These are phyloP conservation scores for Plutella xylostella DNA, from an alignment of 2,888 invertebrate genomes.

Conservation along the genomic window DNA sequence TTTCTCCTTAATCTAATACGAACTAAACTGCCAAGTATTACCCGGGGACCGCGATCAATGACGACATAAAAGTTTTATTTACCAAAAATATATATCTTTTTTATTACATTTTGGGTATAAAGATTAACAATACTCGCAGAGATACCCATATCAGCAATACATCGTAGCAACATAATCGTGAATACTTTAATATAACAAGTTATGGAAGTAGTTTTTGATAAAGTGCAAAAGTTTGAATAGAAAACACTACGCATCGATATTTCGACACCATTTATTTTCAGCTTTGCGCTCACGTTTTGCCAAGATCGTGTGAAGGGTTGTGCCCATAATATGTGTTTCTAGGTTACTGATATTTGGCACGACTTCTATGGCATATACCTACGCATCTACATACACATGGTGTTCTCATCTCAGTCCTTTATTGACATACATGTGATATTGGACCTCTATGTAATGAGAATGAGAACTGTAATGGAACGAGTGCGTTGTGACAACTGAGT, in stretches of 20 bases:
- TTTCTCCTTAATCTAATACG: too few species aligned
- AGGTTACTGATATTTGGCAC: too few species aligned
- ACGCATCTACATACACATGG: too few species aligned
- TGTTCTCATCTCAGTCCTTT: too few species aligned
- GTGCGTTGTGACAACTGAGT: neutral
- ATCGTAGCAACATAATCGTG: neutral
- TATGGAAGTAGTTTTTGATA: slow-evolving; percentile 41
- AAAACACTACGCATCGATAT: slow-evolving; percentile 37
- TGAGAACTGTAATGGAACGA: neutral
- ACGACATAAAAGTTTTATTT: slow-evolving; percentile 12
- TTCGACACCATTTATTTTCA: slow-evolving; percentile 43
- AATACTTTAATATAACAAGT: slow-evolving; percentile 16
- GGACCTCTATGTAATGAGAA: too few species aligned
- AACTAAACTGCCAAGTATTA: too few species aligned
- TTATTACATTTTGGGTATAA: slow-evolving; percentile 16
- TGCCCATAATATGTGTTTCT: too few species aligned
- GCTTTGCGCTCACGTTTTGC: slow-evolving; percentile 33
- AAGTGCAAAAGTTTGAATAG: slow-evolving; percentile 41
- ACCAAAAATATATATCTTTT: slow-evolving; percentile 9
- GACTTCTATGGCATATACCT: too few species aligned
- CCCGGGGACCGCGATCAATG: neutral
- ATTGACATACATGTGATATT: too few species aligned
- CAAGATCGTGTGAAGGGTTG: slow-evolving; percentile 32
- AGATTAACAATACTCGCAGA: slow-evolving; percentile 15
- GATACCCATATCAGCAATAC: slow-evolving; percentile 9